Base-by-base conservation (phyloP, 2,888 invertebrate genomes). In the Melanchra persicariae region DNA sequence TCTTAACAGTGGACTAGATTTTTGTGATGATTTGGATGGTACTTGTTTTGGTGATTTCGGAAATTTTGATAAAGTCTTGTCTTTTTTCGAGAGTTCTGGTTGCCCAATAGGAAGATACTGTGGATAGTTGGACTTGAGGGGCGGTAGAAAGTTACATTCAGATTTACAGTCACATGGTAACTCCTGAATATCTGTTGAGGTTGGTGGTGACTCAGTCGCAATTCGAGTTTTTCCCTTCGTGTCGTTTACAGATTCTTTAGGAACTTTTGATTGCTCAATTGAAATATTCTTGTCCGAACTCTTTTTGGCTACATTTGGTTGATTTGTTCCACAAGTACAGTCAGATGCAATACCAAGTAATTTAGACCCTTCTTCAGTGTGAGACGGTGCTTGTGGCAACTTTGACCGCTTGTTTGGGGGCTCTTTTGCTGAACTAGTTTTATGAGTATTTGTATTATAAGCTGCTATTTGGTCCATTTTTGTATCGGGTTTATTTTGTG, bases 251-350 rank as follows among this genome's bases (percentile, higher is more conserved):
- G 61, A 51, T 49, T 51, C 12, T 40, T 54, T 17, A n/a, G 26
- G 15, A 24, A 26, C 19, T 6, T 26, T 40, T n/a, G 12, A 34
- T 24, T 24, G 22, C 22, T 49, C 15, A 34, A 12, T 24, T 24
- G 12, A 49, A 34, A 34, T 22, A 1, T 62, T 22, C 47, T 52
- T 52, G 6, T 52, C 15, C 17, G 15, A 52, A 26, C 24, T 52
- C 51, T 17, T 52, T 24, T 26, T 52, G 8, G 52, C 19, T 52
- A 30, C 19, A 52, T 17, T 17, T 52, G 0, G 17, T 17, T 52
- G 17, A 26, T 52, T 34, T 37, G 37, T 40, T 49, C n/a, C 37
- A 52, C 66, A 58, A 51, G 3, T 5, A 52, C 58, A 67, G 8
- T 45, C 43, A 45, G 34, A 9, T n/a, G 34, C 22, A 22, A 30